Percentiles rank a stretch among this genome's conserved stretches.
Evolutionary conservation across 2,888 invertebrate genomes (phyloP).

Genomic region (Zootermopsis nevadensis): DNA sequence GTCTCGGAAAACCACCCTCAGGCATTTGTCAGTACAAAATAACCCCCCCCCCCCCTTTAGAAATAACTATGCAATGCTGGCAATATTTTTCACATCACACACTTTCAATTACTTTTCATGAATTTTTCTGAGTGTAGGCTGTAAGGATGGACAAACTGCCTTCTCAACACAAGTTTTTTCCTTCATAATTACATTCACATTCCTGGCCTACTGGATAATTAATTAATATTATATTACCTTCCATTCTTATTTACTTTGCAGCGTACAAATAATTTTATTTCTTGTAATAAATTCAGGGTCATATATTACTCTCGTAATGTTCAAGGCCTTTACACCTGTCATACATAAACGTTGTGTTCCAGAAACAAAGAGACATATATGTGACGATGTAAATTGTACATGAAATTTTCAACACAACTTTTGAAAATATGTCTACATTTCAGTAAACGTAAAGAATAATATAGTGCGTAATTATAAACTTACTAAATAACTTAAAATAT

Average conservation of each 20-base stretch:
- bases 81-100: neutral
- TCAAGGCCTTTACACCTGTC: constrained; percentile 15
- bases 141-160: neutral
- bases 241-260: neutral
- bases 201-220: constrained; percentile 26
- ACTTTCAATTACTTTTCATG: neutral
- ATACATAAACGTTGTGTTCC: neutral
- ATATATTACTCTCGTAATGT: neutral
- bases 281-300: constrained; percentile 1
- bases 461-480: too few relatives aligned
- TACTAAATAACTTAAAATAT: too few relatives aligned
- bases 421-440: too few relatives aligned
- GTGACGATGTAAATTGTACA: neutral
- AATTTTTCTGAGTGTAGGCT: neutral
- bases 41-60: neutral
- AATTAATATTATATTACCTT: neutral
- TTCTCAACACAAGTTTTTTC: constrained; percentile 22
- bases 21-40: neutral
- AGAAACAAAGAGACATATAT: neutral
- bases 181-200: constrained; percentile 30
- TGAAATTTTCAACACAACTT: too few relatives aligned
- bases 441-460: too few relatives aligned
- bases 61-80: neutral
- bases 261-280: constrained; percentile 6
- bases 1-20: too few relatives aligned